Percentiles rank a stretch among this genome's conserved stretches.
These are phyloP conservation scores for Neogale vison DNA, from an alignment of 2,113 vertebrate genomes.

Conservation along the genomic window DNA sequence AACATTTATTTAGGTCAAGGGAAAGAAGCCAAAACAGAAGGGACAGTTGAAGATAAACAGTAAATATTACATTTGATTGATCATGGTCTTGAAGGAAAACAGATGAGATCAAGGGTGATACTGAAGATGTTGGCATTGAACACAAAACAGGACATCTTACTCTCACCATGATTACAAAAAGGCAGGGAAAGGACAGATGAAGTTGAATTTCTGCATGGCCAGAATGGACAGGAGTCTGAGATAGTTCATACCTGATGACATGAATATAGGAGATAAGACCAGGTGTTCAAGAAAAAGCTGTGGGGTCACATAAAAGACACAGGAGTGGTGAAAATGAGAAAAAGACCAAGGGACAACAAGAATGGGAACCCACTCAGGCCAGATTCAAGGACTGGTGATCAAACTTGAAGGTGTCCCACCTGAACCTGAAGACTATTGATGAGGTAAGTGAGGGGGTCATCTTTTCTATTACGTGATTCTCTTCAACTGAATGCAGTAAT, in stretches of 20 bases:
- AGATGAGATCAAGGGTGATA: not conserved
- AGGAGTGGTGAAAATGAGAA: fast-evolving
- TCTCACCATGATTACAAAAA: not conserved
- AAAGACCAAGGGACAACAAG: not conserved
- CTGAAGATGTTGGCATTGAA: not conserved
- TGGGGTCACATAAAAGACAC: not conserved
- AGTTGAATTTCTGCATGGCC: not conserved
- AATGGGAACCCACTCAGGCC: not conserved
- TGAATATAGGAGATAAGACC: not conserved
- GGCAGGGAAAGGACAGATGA: not conserved
- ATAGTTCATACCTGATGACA: not conserved
- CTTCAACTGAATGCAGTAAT: not conserved
- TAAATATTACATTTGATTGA: slow-evolving; percentile 49
- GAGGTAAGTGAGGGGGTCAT: not conserved
- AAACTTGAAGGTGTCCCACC: not conserved
- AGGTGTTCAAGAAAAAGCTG: not conserved
- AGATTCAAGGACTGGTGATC: not conserved
- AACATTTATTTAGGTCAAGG: slow-evolving; percentile 15
- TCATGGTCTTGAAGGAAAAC: not conserved
- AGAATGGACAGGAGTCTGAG: not conserved
- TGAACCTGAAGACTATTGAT: not conserved
- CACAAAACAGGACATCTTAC: not conserved
- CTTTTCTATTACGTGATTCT: not conserved
- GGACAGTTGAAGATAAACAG: slow-evolving; percentile 18
- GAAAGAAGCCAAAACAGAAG: slow-evolving; percentile 46